Evolutionary conservation across 2,797 vertebrate genomes (phyloP).

Genomic region (Leptatherina wallacei): DNA sequence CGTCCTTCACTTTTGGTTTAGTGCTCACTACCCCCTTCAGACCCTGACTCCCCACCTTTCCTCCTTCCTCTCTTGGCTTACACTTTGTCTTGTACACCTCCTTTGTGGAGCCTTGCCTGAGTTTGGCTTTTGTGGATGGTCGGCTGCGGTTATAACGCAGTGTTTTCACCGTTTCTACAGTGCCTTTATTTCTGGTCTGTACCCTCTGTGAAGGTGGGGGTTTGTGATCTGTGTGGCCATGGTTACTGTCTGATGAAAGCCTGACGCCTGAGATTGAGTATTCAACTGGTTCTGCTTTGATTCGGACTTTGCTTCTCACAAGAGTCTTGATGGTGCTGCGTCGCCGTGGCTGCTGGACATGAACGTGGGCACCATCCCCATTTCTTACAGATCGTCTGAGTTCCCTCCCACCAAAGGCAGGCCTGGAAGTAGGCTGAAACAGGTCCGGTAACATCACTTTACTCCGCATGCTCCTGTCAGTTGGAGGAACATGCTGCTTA

Average conservation of each 20-base stretch:
- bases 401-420: slow-evolving; percentile 54
- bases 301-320: slow-evolving; percentile 57
- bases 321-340: slow-evolving; percentile 33
- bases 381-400: slow-evolving; percentile 72
- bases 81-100: slow-evolving; percentile 36
- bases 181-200: slow-evolving; percentile 29
- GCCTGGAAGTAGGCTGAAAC: slow-evolving; percentile 52
- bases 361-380: slow-evolving; percentile 22
- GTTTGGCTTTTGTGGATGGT: slow-evolving; percentile 55
- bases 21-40: slow-evolving; percentile 21
- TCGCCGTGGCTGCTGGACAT: slow-evolving; percentile 37
- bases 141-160: slow-evolving; percentile 74
- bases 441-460: slow-evolving; percentile 67
- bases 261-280: slow-evolving; percentile 69
- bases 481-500: slow-evolving; percentile 55
- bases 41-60: slow-evolving; percentile 42
- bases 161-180: slow-evolving; percentile 41
- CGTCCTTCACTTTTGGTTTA: slow-evolving; percentile 30
- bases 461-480: slow-evolving; percentile 80
- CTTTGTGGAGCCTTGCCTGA: slow-evolving; percentile 33
- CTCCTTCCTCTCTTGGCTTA: slow-evolving; percentile 51
- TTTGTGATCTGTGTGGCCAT: slow-evolving; percentile 5
- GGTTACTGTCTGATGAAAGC: slow-evolving; percentile 27
- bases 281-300: slow-evolving; percentile 80
- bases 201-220: slow-evolving; percentile 30